These are phyloP conservation scores for Melieria picta DNA, from an alignment of 2,888 invertebrate species.

Conservation along the genomic window DNA sequence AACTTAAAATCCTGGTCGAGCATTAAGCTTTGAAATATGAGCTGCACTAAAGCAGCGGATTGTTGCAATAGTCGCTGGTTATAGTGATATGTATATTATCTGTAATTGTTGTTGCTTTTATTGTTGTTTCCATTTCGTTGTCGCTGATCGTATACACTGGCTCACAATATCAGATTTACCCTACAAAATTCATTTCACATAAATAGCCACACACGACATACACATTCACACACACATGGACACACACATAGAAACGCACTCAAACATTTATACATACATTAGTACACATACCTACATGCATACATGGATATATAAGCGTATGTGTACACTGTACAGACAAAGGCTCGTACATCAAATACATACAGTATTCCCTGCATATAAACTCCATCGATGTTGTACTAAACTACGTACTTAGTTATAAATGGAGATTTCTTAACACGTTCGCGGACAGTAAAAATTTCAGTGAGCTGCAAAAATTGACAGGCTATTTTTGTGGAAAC, in stretches of 20 bases:
- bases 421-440: no score
- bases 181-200: slow-evolving; percentile 31
- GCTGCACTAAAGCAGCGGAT: slow-evolving; percentile 2
- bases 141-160: slow-evolving; percentile 34
- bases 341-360: slow-evolving; percentile 20
- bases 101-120: slow-evolving; percentile 12
- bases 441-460: no score
- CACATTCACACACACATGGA: not conserved
- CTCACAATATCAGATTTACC: slow-evolving; percentile 43
- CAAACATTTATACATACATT: slow-evolving; percentile 19
- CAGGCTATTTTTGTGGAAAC: no score
- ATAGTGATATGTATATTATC: no score
- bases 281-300: slow-evolving; percentile 19
- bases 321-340: slow-evolving; percentile 24
- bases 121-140: not conserved
- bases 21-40: slow-evolving; percentile 36
- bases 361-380: no score
- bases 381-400: no score
- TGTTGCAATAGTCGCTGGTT: no score
- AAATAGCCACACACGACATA: slow-evolving; percentile 16
- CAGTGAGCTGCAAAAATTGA: no score
- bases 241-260: slow-evolving; percentile 15
- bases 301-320: slow-evolving; percentile 23
- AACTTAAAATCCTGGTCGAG: slow-evolving; percentile 5
- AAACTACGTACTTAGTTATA: no score